Base-by-base conservation (phyloP, 2,888 invertebrate species). In the Biston betularia region DNA sequence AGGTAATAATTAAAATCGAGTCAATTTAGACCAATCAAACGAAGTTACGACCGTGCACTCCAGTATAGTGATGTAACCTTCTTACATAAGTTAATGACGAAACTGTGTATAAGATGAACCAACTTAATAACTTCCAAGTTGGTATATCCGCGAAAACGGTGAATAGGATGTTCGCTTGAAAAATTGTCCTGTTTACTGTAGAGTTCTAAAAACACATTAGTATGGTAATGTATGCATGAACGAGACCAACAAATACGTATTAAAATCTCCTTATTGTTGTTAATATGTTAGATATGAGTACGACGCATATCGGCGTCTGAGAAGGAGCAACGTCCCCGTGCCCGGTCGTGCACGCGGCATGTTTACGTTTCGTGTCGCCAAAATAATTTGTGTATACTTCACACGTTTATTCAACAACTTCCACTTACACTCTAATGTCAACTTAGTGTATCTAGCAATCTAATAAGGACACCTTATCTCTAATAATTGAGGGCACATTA, bases 51-150 rank as follows among this genome's bases (percentile, higher is more conserved):
- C 85, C 83, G 82, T 85, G 84, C 84, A 83, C 83, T 84, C 79
- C 67, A 78, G 77, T 90, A 63, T 77, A 80, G 77, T 92, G 92
- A 89, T 85, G 87, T 90, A 91, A 92, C 80, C 76, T 65, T 68
- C 82, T 92, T 93, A 89, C 84, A 87, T 91, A 90, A 92, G 82
- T 73, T 74, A 68, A 79, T 91, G 86, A 86, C 83, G 89, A 90
- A 89, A 92, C 73, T 76, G 72, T 79, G 84, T 81, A 74, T 79
- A 84, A 82, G 85, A 88, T 87, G 83, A 85, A 81, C 83, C 80
- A 82, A 85, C 82, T 84, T 83, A 86, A 87, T 79, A 78, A 85
- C 84, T 86, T 82, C 84, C 81, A 84, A 80, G 76, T 82, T 75
- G 80, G 54, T 38, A 42, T 59, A 52, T 55, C 80, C 71, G 73